Evolutionary conservation across 2,113 vertebrate genomes (phyloP).

Genomic region (Brachyhypopomus occidentalis): DNA sequence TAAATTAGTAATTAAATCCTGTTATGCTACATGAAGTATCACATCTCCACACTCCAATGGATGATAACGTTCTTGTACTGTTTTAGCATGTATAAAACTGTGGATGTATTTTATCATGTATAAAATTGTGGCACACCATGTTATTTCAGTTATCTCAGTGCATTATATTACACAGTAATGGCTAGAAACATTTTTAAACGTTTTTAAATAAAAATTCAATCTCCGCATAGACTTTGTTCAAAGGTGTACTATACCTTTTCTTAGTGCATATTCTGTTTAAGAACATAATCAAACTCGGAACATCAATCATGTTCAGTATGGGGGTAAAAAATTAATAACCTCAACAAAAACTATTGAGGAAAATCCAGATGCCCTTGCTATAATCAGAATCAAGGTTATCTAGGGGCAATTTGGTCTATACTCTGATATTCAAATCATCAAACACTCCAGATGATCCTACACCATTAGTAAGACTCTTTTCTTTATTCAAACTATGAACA

Average conservation of each 20-base stretch:
- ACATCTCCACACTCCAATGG: background rate
- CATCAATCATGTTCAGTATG: background rate
- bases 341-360: no score
- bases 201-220: background rate
- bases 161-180: background rate
- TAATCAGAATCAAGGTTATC: no score
- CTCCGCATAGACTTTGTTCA: background rate
- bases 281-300: background rate
- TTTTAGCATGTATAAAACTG: background rate
- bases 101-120: background rate
- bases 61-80: background rate
- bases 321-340: background rate
- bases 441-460: no score
- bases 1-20: background rate
- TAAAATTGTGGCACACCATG: no score
- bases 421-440: no score
- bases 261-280: conserved; percentile 2
- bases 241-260: background rate
- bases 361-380: no score
- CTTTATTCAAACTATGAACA: no score
- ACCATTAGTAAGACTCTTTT: no score
- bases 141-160: background rate
- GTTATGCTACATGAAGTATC: background rate
- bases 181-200: background rate
- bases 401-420: no score